phyloP scores from a whole-genome alignment of 2,888 invertebrate genomes.

The Diogma glabrata region DNA sequence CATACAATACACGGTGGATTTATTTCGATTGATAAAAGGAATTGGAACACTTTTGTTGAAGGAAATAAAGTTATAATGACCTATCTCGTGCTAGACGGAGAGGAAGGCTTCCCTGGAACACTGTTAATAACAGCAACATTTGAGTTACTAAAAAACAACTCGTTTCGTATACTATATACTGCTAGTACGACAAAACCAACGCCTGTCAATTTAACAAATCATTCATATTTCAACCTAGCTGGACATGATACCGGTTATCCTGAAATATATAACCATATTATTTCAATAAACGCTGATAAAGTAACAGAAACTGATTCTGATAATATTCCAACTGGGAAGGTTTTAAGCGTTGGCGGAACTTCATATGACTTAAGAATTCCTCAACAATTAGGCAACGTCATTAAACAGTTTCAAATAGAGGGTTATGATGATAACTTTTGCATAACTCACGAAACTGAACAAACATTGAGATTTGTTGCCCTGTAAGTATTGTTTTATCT shows the following conservation, averaged over 20 bases:
- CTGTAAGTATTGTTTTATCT: no score
- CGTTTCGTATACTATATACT: conserved; percentile 60
- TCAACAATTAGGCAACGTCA: conserved; percentile 49
- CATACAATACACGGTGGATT: conserved; percentile 75
- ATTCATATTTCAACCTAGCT: conserved; percentile 84
- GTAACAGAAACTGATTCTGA: conserved; percentile 60
- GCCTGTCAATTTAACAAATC: conserved; percentile 75
- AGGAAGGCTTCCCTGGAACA: conserved; percentile 84
- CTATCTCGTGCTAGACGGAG: conserved; percentile 63
- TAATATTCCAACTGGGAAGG: conserved; percentile 57
- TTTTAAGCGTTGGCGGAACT: conserved; percentile 48
- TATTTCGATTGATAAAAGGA: conserved; percentile 69
- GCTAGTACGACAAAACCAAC: conserved; percentile 69
- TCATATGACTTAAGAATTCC: conserved; percentile 61
- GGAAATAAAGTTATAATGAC: conserved; percentile 54
- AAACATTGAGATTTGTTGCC: conserved; percentile 48
- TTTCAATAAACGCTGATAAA: conserved; percentile 63
- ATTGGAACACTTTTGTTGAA: conserved; percentile 54
- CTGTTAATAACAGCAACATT: conserved; percentile 59
- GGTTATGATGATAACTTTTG: conserved; percentile 82
- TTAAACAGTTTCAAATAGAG: conserved; percentile 52
- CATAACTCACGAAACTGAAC: conserved; percentile 46
- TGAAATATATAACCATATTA: conserved; percentile 53
- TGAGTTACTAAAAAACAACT: conserved; percentile 59
- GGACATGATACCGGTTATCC: conserved; percentile 61